Base-by-base conservation (phyloP, 92 coral and sea anemone species). In the Porites evermanni region DNA sequence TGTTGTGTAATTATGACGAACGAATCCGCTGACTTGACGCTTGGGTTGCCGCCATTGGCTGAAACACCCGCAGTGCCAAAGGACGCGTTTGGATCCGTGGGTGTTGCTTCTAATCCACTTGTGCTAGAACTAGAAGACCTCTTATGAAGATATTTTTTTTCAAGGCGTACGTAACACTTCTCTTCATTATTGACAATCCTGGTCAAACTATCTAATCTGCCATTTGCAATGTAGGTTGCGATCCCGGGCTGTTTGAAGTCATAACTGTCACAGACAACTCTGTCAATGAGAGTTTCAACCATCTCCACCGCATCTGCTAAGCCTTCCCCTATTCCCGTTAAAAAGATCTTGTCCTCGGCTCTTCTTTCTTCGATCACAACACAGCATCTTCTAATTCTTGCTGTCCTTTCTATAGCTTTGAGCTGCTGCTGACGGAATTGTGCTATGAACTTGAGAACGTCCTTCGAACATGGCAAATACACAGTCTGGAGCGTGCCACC, bases 191-290 rank as follows among this genome's bases (percentile, higher is more conserved):
- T 32, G 18, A 77, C 80, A 2, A 77, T 77, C 23, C 54, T 77
- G 13, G 32, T 1, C 26, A 77, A 66, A 38, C 80, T 77, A 19
- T 60, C 68, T 12, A 77, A 29, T 77, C 68, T 77, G 19, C 80
- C 69, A 44, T 77, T 77, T 12, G 68, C 14, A 20, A 67, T 59
- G 52, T 58, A 77, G 26, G 68, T 59, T 17, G 53, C 65, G 8
- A 77, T 77, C 2, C 80, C 80, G 7, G 80, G 69, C n/a, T 77
- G 80, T 32, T 14, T 68, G 54, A 77, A 26, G 17, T 77, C 80
- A 77, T 59, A 77, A 18, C 23, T 29, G 13, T 59, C 80, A 26
- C 51, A 26, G 14, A 77, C 67, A 26, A 77, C 54, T 60, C 61
- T 59, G 50, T 60, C 69, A 54, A 77, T 32, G 14, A 77, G 80